Evolutionary conservation across 2,797 vertebrate genomes (phyloP), one percentile per base, ranked within the genome.

Genomic region (Anguilla obscura): DNA sequence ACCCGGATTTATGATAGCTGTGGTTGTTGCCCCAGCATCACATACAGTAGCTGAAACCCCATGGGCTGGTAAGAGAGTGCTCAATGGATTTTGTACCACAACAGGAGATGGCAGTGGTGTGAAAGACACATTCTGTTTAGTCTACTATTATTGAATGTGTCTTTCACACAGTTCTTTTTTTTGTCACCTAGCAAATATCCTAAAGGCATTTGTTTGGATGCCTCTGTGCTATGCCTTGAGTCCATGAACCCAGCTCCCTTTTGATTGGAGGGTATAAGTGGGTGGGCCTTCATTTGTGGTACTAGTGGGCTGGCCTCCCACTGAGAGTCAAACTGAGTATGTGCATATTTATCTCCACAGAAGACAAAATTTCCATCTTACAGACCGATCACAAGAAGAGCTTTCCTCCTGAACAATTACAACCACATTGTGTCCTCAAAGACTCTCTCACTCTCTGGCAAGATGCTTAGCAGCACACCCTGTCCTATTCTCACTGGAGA

Each of bases 381-480:
- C 33, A 40, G 74, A 50, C 40, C 40, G 7, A 40, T 82, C 18
- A 8, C 21, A 50, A n/a, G 45, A 50, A 50, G 79, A 9, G 45
- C 40, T 82, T 50, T 82, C 79, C 74, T 82, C 24, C 79, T 82
- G n/a, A 45, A 50, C 79, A 48, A 82, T 82, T 82, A 82, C 79
- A 82, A 82, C 45, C 79, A 82, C 79, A 82, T 82, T 45, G 79
- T n/a, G 79, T 82, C 79, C 79, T 82, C 79, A 50, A 82, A 50
- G 79, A 50, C 79, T n/a, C 79, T 82, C 79, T 45, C 79, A 27
- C 24, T 82, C 45, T 9, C 79, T 82, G 79, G 79, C 79, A 82
- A 24, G 79, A 50, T 1, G 21, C 40, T 50, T 7, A 82, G 3
- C 21, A 21, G 79, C 79, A 82, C 45, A 50, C 45, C 45, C 79